Conservation (phyloP, 2,113 vertebrate species). For the Zapornia atra region DNA sequence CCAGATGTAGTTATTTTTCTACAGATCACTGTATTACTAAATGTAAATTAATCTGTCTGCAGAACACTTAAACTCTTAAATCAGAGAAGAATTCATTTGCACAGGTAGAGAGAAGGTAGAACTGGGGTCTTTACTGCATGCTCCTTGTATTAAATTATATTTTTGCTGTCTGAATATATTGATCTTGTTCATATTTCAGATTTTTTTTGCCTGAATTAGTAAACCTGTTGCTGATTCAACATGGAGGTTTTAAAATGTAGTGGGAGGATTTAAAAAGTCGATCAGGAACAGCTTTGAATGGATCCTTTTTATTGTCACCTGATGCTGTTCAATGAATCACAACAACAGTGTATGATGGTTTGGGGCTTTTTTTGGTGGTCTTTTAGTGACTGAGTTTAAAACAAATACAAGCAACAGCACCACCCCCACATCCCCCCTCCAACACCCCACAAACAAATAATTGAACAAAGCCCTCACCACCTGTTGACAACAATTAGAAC, state of each 20-base stretch:
- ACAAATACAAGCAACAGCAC: not conserved
- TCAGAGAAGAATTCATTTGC: not conserved
- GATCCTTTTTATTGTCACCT: not conserved
- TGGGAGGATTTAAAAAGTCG: not conserved
- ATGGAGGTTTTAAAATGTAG: not conserved
- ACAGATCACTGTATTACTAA: not conserved
- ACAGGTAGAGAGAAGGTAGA: not conserved
- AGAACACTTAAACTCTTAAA: not conserved
- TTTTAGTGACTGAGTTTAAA: not conserved
- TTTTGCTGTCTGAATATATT: not conserved
- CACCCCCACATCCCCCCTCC: too few relatives aligned
- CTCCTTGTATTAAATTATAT: not conserved
- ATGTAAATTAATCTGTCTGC: not conserved
- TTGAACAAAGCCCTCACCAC: accelerated
- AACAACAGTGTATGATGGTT: not conserved
- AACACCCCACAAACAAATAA: not conserved
- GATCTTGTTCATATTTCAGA: not conserved
- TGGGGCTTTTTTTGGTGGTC: not conserved
- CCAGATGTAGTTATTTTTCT: not conserved
- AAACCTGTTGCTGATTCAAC: not conserved
- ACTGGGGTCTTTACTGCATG: not conserved
- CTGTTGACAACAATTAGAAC: not conserved
- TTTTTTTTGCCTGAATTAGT: not conserved
- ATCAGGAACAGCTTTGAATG: not conserved
- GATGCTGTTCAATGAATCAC: not conserved